Percentiles rank a stretch among this genome's conserved stretches.
These are phyloP conservation scores for Notodonta ziczac DNA, from an alignment of 2,888 invertebrate species.

Conservation along the genomic window DNA sequence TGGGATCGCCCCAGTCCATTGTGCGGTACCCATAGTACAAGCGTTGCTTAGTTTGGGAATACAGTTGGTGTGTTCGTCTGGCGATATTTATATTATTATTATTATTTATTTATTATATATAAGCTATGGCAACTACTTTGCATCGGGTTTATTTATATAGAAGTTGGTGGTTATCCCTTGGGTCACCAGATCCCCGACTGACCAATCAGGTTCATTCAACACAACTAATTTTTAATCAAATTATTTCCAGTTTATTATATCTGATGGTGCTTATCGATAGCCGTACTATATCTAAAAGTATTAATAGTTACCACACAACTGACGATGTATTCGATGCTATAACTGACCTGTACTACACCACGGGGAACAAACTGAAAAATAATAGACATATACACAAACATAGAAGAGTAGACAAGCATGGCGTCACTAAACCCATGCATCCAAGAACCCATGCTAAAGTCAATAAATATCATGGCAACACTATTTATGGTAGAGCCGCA, in stretches of 20 bases:
- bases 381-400: conserved; percentile 32
- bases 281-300: conserved; percentile 71
- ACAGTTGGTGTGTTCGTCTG: too few relatives aligned
- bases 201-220: too few relatives aligned
- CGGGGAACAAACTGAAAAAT: conserved; percentile 27
- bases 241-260: conserved; percentile 69
- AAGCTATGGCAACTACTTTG: too few relatives aligned
- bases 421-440: conserved; percentile 8
- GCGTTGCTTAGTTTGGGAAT: too few relatives aligned
- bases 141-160: too few relatives aligned
- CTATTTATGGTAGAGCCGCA: conserved; percentile 1
- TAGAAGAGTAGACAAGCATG: conserved; percentile 23
- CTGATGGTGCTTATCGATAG: conserved; percentile 64
- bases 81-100: too few relatives aligned
- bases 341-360: conserved; percentile 32
- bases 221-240: neutral
- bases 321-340: conserved; percentile 46
- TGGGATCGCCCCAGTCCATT: too few relatives aligned
- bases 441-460: conserved; percentile 7
- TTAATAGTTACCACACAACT: conserved; percentile 42
- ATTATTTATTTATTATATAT: too few relatives aligned
- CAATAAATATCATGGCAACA: conserved; percentile 9
- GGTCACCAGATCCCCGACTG: too few relatives aligned
- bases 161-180: too few relatives aligned
- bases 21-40: too few relatives aligned